phyloP scores from a whole-genome alignment of 2,888 invertebrate genomes.

The Sympetrum striolatum region DNA sequence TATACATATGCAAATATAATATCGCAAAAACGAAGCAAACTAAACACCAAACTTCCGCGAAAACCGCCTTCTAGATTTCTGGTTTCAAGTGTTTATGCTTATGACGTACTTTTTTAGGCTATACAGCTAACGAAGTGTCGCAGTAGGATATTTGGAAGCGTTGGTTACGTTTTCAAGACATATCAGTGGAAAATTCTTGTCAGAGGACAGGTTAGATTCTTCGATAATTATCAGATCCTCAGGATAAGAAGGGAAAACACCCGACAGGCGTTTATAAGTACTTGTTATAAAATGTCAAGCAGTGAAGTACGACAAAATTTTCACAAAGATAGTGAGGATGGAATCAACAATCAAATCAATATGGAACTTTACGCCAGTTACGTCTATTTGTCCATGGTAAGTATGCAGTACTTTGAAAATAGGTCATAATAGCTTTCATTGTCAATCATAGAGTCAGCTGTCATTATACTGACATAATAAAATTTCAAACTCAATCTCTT shows the following conservation, averaged over 20 bases:
- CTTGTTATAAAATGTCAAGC: neutral
- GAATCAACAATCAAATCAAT: conserved; percentile 75
- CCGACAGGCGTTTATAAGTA: neutral
- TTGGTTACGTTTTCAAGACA: neutral
- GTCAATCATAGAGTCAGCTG: no score
- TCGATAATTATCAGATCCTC: neutral
- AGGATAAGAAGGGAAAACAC: neutral
- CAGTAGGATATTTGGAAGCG: neutral
- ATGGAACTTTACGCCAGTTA: conserved; percentile 77
- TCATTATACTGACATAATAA: no score
- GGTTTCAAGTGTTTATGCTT: conserved; percentile 52
- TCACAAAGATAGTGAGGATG: conserved; percentile 69
- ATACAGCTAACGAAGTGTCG: neutral
- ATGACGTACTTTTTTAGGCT: neutral
- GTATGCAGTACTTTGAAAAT: conserved; percentile 49
- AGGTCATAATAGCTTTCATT: no score
- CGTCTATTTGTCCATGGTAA: conserved; percentile 78
- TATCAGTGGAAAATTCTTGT: neutral
- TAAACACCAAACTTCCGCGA: neutral
- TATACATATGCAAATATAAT: no score
- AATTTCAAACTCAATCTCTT: no score
- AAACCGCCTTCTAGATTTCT: conserved; percentile 55
- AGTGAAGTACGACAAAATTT: conserved; percentile 67
- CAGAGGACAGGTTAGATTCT: neutral
- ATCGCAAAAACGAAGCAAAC: no score